Evolutionary conservation across 2,113 vertebrate genomes (phyloP).

Genomic region (Melanocharis versteri): DNA sequence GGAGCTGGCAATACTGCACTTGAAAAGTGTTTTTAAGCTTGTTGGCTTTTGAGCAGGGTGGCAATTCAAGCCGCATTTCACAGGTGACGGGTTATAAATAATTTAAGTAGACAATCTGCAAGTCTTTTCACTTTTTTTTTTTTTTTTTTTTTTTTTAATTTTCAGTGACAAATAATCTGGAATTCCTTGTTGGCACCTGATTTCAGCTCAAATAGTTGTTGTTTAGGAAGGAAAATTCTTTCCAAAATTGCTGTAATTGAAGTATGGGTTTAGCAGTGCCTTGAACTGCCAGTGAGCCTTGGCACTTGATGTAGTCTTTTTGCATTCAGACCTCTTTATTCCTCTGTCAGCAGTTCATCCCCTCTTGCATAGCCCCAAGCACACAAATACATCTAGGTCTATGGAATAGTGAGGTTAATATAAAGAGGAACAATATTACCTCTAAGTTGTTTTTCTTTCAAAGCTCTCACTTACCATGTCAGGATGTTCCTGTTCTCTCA

Average conservation of each 20-base stretch:
- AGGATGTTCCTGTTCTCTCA: background rate
- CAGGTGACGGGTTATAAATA: background rate
- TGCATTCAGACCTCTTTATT: background rate
- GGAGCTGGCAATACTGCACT: background rate
- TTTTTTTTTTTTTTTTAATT: background rate
- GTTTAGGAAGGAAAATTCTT: background rate
- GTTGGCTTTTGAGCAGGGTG: background rate
- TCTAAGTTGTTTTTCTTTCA: background rate
- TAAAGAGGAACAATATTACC: constrained; percentile 3
- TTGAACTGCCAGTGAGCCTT: background rate
- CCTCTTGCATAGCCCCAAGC: background rate
- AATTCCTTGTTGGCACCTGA: background rate
- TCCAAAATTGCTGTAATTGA: background rate
- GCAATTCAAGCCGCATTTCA: background rate
- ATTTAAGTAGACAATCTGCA: background rate
- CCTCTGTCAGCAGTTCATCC: background rate
- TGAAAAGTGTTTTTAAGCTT: background rate
- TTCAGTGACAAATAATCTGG: background rate
- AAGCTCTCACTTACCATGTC: background rate
- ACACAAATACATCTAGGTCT: constrained; percentile 5
- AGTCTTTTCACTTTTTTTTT: background rate
- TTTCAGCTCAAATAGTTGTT: background rate
- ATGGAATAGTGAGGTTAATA: constrained; percentile 2
- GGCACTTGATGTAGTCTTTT: background rate
- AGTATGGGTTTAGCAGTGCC: background rate